A percentile compares a stretch with the other conserved stretches of the same genome.
phyloP scores from a whole-genome alignment of 2,113 vertebrate genomes.

The Ictidomys tridecemlineatus region DNA sequence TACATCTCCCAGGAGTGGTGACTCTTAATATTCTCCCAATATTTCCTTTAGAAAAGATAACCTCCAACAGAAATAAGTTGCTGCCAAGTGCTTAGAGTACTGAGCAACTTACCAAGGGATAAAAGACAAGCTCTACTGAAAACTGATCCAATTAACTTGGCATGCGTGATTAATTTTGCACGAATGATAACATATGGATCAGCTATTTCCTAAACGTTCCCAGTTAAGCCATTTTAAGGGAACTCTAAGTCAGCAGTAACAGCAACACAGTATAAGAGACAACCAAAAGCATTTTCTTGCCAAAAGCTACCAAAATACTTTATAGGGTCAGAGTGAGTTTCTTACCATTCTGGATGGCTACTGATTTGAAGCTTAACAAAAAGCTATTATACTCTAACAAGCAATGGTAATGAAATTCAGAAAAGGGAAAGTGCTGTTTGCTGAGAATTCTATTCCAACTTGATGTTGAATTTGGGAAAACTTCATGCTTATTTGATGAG shows the following conservation, averaged over 20 bases:
- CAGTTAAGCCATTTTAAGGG: neutral
- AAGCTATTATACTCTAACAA: neutral
- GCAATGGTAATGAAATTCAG: neutral
- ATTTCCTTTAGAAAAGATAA: neutral
- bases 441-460: neutral
- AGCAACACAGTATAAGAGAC: neutral
- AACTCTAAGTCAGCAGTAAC: neutral
- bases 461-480: neutral
- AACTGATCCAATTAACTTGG: neutral
- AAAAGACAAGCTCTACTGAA: neutral
- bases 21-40: neutral
- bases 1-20: neutral
- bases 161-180: neutral
- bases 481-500: neutral
- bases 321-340: neutral
- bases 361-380: neutral
- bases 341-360: neutral
- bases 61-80: neutral
- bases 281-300: neutral
- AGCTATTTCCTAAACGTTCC: neutral
- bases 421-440: neutral
- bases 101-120: neutral
- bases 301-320: neutral
- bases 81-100: neutral
- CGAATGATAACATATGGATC: neutral